These are phyloP conservation scores for Spheniscus humboldti DNA, from an alignment of 2,797 vertebrate species.

Conservation along the genomic window DNA sequence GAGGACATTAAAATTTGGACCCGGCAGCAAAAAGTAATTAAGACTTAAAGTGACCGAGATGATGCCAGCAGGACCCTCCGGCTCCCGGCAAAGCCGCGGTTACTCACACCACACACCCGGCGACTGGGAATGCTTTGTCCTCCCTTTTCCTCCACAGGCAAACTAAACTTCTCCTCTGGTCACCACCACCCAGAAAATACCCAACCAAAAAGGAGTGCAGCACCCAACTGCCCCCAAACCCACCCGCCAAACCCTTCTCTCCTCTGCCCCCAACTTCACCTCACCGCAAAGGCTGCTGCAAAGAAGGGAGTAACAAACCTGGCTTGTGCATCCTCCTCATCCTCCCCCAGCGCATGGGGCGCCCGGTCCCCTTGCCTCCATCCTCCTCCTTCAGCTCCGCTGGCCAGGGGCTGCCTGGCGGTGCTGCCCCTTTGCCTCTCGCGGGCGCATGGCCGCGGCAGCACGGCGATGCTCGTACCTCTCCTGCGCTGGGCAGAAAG, in stretches of 20 bases:
- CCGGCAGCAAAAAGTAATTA: not conserved
- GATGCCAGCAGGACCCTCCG: not conserved
- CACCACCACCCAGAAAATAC: not conserved
- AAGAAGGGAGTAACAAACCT: conserved; percentile 10
- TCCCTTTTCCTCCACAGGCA: not conserved
- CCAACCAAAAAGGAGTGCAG: too few relatives aligned
- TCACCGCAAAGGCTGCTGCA: accelerated
- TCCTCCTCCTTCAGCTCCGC: not conserved
- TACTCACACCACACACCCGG: accelerated
- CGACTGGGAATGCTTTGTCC: accelerated
- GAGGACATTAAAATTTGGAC: accelerated
- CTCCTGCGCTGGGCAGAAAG: not conserved
- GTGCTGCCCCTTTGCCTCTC: not conserved
- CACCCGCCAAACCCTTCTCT: not conserved
- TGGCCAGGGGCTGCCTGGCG: not conserved
- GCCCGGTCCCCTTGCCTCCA: not conserved
- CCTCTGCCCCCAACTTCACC: not conserved
- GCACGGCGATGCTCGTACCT: not conserved
- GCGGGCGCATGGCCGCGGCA: not conserved
- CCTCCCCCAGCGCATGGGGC: not conserved
- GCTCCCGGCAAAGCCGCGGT: accelerated
- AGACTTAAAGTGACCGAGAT: not conserved
- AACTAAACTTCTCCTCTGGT: not conserved
- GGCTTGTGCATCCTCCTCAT: not conserved
- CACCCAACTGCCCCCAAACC: not conserved